Base-by-base conservation (phyloP, 1,140 invertebrate species). In the Armadillidium nasatum region DNA sequence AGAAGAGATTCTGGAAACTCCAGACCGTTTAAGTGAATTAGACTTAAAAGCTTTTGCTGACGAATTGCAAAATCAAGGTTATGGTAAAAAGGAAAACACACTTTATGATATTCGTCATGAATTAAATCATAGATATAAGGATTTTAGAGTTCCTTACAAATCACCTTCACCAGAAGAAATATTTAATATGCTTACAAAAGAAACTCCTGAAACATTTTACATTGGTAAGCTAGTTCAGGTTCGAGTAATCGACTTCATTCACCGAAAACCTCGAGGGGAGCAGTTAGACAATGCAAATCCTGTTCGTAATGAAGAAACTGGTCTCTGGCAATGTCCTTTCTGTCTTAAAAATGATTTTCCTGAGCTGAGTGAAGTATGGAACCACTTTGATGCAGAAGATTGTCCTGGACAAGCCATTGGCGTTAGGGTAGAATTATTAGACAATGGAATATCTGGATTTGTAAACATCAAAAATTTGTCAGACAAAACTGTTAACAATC, bases 1-100 rank as follows among this genome's bases (percentile, higher is more conserved):
- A 0, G 96, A 99, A 83, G 97, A 99, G 86, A 99, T 99, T 83
- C 85, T 99, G 0, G 94, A 98, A 85, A 94, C 2, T 97, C 97
- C 0, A 13, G 96, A 98, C 81, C 88, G 94, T 82, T 86, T 99
- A 0, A 97, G 97, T 78, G 97, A 99, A 85, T 86, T 99, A 7
- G 97, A 99, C 89, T 86, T 99, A 44, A 97, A 99, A 85, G 97
- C 97, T 0, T 99, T 99, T 85, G 97, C 97, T 11, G 94, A 97
- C 81, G 97, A 99, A 86, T 86, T 99, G 71, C 93, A 98, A 83
- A 88, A 96, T 79, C 96, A 89, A 87, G 91, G 93, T 7, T 97
- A 96, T 83, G 97, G 97, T 96, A 98, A 83, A 99, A 99, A 83
- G 19, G 94, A 93, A 82, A 96, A 97, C 15, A 99, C 97, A 0